These are phyloP conservation scores for Cyprinodon tularosa DNA, from an alignment of 2,113 vertebrate species.

Conservation along the genomic window DNA sequence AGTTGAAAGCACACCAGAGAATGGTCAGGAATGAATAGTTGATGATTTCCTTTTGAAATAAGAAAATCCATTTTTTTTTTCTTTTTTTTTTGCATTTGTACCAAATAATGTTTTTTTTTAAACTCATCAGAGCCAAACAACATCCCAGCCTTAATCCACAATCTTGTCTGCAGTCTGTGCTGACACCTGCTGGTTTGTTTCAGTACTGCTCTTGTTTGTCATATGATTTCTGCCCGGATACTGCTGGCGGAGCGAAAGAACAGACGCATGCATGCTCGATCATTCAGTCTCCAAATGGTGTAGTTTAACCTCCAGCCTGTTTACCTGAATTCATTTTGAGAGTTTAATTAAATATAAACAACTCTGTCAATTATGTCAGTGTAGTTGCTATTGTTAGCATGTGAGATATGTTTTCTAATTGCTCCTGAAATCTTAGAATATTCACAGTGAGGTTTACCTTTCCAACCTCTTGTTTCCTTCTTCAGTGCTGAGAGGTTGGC, in stretches of 20 bases:
- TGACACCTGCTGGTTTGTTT: conserved; percentile 67
- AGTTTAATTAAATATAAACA: not conserved
- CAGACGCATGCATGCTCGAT: conserved; percentile 24
- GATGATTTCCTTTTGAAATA: not conserved
- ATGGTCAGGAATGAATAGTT: not conserved
- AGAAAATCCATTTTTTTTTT: not conserved
- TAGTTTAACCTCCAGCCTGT: not conserved
- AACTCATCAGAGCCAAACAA: not conserved
- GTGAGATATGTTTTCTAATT: not conserved
- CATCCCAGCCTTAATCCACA: not conserved
- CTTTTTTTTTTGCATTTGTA: not conserved
- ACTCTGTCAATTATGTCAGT: not conserved
- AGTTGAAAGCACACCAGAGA: not conserved
- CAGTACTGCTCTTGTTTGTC: not conserved
- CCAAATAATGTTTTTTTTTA: not conserved
- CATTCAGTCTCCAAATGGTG: conserved; percentile 15
- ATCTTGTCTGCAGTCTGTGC: conserved; percentile 40
- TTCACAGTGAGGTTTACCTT: not conserved
- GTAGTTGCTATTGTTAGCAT: too few species aligned
- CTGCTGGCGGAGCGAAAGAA: conserved; percentile 26
- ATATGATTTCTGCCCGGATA: conserved; percentile 65
- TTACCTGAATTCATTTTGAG: not conserved
- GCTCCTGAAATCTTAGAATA: not conserved
- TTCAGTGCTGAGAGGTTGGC: conserved; percentile 67
- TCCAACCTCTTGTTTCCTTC: not conserved